These are phyloP conservation scores for Ornithoptera priamus DNA, from an alignment of 2,888 invertebrate species.

Conservation along the genomic window DNA sequence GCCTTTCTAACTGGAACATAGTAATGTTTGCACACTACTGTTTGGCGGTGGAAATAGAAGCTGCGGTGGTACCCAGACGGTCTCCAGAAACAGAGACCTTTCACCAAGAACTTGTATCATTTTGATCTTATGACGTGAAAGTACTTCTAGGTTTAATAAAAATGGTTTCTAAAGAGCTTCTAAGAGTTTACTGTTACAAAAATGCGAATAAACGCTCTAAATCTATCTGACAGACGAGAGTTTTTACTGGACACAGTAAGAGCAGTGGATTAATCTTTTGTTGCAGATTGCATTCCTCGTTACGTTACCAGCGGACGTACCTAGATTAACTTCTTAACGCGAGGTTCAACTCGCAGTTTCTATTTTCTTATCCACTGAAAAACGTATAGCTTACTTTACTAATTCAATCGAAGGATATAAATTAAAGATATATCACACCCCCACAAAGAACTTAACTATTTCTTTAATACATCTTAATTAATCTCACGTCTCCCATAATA, in stretches of 20 bases:
- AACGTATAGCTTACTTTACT: neutral
- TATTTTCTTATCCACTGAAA: neutral
- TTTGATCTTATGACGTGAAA: too few relatives aligned
- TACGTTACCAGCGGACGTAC: constrained; percentile 23
- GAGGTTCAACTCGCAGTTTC: neutral
- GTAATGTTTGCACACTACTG: too few relatives aligned
- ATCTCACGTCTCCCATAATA: too few relatives aligned
- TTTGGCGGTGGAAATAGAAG: too few relatives aligned
- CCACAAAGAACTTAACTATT: too few relatives aligned
- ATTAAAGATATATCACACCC: too few relatives aligned
- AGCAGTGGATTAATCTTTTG: constrained; percentile 20
- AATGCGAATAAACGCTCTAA: neutral
- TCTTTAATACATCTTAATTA: too few relatives aligned
- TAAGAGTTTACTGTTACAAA: neutral
- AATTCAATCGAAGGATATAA: too few relatives aligned
- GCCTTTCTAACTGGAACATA: too few relatives aligned
- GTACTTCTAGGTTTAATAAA: neutral
- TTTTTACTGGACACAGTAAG: constrained; percentile 13
- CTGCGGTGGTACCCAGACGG: too few relatives aligned
- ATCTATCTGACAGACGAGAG: neutral
- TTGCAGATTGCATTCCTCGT: constrained; percentile 9
- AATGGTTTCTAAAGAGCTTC: neutral
- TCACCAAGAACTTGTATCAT: too few relatives aligned
- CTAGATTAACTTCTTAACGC: constrained; percentile 24
- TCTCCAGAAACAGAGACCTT: too few relatives aligned